Evolutionary conservation across 37 sponge, comb jelly and placozoan genomes (phyloP).

Genomic region (Chondrilla cf. caribensis): DNA sequence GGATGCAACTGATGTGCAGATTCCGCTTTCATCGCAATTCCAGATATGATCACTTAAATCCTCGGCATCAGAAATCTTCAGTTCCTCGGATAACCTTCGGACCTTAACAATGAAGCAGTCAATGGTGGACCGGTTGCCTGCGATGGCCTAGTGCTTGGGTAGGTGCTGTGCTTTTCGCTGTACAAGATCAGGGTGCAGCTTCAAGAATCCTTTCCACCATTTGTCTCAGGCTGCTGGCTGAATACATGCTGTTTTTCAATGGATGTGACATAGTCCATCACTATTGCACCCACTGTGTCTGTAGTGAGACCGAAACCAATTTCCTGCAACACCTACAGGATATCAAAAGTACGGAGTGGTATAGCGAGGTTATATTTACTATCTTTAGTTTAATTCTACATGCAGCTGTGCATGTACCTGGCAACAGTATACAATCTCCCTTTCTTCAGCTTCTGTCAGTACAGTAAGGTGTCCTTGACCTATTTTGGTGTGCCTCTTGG

Average conservation of each 20-base stretch:
- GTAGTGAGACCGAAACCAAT: slow-evolving; percentile 7
- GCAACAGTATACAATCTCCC: neutral
- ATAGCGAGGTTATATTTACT: too few relatives aligned
- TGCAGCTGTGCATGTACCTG: neutral
- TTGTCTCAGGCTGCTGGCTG: neutral
- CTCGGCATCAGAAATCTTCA: neutral
- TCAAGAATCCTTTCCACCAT: slow-evolving; percentile 9
- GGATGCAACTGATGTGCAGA: slow-evolving; percentile 40
- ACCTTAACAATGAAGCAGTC: neutral
- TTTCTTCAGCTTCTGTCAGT: neutral
- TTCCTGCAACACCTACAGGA: slow-evolving; percentile 10
- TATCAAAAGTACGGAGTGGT: too few relatives aligned
- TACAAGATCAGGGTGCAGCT: neutral
- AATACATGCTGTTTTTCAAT: neutral
- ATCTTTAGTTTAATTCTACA: too few relatives aligned
- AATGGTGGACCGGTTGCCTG: neutral
- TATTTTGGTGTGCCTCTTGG: neutral
- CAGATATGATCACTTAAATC: slow-evolving; percentile 29
- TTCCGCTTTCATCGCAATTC: slow-evolving; percentile 59
- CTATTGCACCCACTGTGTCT: slow-evolving; percentile 1
- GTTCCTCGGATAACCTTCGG: neutral
- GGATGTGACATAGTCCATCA: slow-evolving; percentile 1
- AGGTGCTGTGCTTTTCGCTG: neutral
- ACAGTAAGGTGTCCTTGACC: neutral
- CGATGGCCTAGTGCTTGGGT: neutral